These are phyloP conservation scores for Cephus runcator DNA, from an alignment of 2,888 invertebrate genomes.

Conservation along the genomic window DNA sequence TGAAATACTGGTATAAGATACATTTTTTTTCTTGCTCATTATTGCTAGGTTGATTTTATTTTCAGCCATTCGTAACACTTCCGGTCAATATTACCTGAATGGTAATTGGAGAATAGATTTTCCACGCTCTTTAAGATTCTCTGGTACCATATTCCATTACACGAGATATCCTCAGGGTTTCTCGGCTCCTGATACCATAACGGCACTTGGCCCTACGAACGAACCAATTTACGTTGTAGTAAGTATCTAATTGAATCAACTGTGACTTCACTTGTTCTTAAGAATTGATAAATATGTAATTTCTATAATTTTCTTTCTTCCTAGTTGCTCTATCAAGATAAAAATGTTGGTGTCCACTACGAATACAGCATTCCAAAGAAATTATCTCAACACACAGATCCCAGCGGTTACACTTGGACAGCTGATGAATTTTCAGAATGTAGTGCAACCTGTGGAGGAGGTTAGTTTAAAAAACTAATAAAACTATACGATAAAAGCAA, in stretches of 20 bases:
- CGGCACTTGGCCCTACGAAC: slow-evolving; percentile 88
- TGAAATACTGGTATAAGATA: not conserved
- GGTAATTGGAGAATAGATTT: slow-evolving; percentile 96
- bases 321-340: slow-evolving; percentile 84
- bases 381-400: slow-evolving; percentile 72
- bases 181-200: slow-evolving; percentile 85
- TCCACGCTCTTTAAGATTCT: slow-evolving; percentile 81
- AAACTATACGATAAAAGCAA: not conserved
- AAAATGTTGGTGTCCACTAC: slow-evolving; percentile 86
- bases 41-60: slow-evolving; percentile 22
- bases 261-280: not conserved
- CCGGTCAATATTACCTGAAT: slow-evolving; percentile 89
- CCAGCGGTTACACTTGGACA: slow-evolving; percentile 86
- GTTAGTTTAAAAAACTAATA: slow-evolving; percentile 63
- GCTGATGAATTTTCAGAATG: slow-evolving; percentile 83
- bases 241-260: slow-evolving; percentile 51
- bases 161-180: slow-evolving; percentile 84
- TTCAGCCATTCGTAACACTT: slow-evolving; percentile 84
- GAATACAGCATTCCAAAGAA: slow-evolving; percentile 89
- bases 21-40: not conserved
- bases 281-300: not conserved
- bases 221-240: slow-evolving; percentile 90
- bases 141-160: slow-evolving; percentile 89
- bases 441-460: slow-evolving; percentile 90
- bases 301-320: not conserved